Conservation (phyloP, 1,140 invertebrate species). For the Dreissena polymorpha region DNA sequence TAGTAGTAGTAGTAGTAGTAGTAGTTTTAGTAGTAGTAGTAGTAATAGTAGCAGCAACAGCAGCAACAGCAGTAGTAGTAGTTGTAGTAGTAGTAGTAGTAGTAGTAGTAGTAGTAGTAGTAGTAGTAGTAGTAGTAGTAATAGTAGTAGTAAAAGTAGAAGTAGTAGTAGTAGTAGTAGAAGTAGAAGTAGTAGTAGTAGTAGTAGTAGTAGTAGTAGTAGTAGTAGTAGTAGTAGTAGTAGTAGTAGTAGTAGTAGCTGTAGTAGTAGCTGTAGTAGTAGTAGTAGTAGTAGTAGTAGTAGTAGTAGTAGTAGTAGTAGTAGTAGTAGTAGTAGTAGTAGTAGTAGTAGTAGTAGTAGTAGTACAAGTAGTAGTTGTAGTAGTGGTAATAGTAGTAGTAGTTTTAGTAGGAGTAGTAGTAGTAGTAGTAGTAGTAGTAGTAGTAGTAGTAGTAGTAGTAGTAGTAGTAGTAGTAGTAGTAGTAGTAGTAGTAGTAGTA, state of each 20-base stretch:
- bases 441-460: constrained; percentile 5
- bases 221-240: constrained; percentile 5
- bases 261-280: constrained; percentile 7
- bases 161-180: constrained; percentile 5
- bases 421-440: constrained; percentile 8
- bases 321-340: constrained; percentile 8
- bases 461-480: constrained; percentile 8
- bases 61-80: constrained; percentile 7
- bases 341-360: constrained; percentile 8
- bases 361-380: constrained; percentile 2
- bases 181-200: constrained; percentile 2
- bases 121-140: constrained; percentile 8
- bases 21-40: too few species aligned
- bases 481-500: constrained; percentile 9
- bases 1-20: too few species aligned
- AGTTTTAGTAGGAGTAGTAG: too few species aligned
- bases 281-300: constrained; percentile 8
- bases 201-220: constrained; percentile 8
- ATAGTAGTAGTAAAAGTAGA: not conserved
- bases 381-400: too few species aligned
- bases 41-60: too few species aligned
- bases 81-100: constrained; percentile 1
- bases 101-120: constrained; percentile 5
- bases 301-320: constrained; percentile 8
- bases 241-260: constrained; percentile 8